Evolutionary conservation across 2,113 vertebrate species (phyloP).

Genomic region (Ornithorhynchus anatinus): DNA sequence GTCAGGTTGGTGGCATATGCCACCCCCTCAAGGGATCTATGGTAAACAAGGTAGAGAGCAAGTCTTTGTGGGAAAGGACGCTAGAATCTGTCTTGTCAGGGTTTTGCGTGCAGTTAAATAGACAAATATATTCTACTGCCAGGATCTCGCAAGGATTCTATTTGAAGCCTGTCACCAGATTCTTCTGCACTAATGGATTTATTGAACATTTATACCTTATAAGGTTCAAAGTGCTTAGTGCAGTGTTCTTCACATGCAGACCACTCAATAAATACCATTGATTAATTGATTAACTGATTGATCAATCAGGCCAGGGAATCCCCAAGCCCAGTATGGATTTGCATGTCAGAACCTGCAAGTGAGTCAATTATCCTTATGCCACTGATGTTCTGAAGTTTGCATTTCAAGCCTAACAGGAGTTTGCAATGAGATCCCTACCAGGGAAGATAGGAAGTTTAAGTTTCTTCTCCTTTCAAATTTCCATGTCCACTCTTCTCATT

Average conservation of each 20-base stretch:
- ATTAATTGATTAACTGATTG: no score
- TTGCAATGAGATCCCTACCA: no score
- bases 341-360: background rate
- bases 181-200: slow-evolving; percentile 67
- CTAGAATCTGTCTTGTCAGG: slow-evolving; percentile 70
- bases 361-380: no score
- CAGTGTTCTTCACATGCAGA: no score
- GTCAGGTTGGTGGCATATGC: slow-evolving; percentile 12
- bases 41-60: slow-evolving; percentile 4
- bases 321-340: background rate
- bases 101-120: slow-evolving; percentile 75
- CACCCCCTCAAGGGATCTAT: slow-evolving; percentile 30
- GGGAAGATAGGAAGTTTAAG: no score
- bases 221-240: slow-evolving; percentile 66
- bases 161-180: slow-evolving; percentile 76
- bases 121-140: slow-evolving; percentile 75
- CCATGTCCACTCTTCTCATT: background rate
- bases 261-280: no score
- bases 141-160: slow-evolving; percentile 67
- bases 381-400: no score
- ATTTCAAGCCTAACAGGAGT: no score
- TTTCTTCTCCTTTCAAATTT: background rate
- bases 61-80: slow-evolving; percentile 28
- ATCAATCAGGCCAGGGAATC: background rate
- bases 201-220: slow-evolving; percentile 59